Evolutionary conservation across 2,797 vertebrate species (phyloP).

Genomic region (Loriculus beryllinus): DNA sequence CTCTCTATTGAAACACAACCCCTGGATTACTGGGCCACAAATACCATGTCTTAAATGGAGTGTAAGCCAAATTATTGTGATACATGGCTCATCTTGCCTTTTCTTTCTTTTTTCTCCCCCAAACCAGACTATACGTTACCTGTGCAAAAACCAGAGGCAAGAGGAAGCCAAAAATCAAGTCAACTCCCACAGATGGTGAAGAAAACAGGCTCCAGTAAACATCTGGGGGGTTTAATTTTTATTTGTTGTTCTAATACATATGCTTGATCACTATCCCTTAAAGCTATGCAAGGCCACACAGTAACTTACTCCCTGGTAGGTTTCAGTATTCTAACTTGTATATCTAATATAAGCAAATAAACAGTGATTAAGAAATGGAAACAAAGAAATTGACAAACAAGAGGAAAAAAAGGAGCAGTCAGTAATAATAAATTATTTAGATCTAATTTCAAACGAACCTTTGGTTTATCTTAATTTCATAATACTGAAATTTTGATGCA

Average conservation of each 20-base stretch:
- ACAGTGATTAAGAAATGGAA: not conserved
- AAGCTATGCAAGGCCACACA: not conserved
- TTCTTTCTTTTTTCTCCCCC: not conserved
- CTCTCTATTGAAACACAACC: not conserved
- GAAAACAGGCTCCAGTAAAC: not conserved
- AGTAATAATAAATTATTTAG: not conserved
- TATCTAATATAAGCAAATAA: not conserved
- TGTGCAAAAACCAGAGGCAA: not conserved
- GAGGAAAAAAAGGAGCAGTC: not conserved
- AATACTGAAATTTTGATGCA: not conserved
- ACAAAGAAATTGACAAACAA: not conserved
- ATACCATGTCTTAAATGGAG: not conserved
- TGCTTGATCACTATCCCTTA: not conserved
- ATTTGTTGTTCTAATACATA: not conserved
- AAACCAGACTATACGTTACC: not conserved
- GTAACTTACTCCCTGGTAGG: not conserved
- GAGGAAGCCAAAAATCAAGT: not conserved
- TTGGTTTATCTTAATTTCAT: not conserved
- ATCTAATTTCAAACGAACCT: not conserved
- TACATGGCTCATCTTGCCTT: not conserved
- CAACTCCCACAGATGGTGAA: not conserved
- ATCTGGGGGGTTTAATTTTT: fast-evolving
- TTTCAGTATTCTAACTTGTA: not conserved
- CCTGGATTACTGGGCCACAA: not conserved
- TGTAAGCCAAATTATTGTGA: not conserved